phyloP scores from a whole-genome alignment of 2,888 invertebrate genomes.

The Drosophila kambysellisi region DNA sequence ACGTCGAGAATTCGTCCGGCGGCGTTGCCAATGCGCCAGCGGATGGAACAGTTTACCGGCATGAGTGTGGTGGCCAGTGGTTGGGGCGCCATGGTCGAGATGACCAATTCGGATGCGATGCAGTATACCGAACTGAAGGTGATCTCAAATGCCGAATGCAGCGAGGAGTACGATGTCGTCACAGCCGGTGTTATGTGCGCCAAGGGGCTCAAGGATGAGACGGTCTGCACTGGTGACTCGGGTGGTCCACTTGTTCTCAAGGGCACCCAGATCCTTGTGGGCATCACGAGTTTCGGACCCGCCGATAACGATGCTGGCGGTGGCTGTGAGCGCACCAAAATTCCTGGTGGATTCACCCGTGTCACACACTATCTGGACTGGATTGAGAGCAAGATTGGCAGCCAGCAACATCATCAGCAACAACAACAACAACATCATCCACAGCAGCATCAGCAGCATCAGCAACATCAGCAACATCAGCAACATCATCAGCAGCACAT shows the following conservation, averaged over 20 bases:
- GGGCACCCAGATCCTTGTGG: slow-evolving; percentile 79
- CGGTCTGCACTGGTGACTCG: slow-evolving; percentile 84
- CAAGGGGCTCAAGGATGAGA: slow-evolving; percentile 82
- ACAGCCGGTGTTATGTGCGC: slow-evolving; percentile 83
- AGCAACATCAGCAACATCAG: slow-evolving; percentile 31
- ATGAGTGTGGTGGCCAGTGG: slow-evolving; percentile 83
- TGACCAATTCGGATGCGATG: slow-evolving; percentile 79
- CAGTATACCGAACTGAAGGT: slow-evolving; percentile 83
- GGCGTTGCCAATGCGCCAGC: slow-evolving; percentile 64
- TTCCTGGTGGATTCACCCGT: slow-evolving; percentile 84
- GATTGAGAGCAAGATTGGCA: slow-evolving; percentile 83
- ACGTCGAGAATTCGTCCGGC: slow-evolving; percentile 82
- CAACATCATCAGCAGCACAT: slow-evolving; percentile 29
- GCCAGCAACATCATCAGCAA: slow-evolving; percentile 27
- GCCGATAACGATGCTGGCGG: slow-evolving; percentile 70
- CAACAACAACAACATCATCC: slow-evolving; percentile 17
- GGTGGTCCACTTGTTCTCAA: slow-evolving; percentile 84
- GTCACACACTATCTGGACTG: slow-evolving; percentile 83
- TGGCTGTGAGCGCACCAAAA: slow-evolving; percentile 81
- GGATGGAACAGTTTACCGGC: slow-evolving; percentile 71
- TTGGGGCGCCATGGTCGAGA: slow-evolving; percentile 82
- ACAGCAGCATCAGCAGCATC: slow-evolving; percentile 26
- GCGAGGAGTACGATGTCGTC: slow-evolving; percentile 81
- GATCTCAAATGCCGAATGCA: slow-evolving; percentile 82
- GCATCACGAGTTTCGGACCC: slow-evolving; percentile 84